These are phyloP conservation scores for Antheraea pernyi DNA, from an alignment of 1,140 invertebrate genomes.

Conservation along the genomic window DNA sequence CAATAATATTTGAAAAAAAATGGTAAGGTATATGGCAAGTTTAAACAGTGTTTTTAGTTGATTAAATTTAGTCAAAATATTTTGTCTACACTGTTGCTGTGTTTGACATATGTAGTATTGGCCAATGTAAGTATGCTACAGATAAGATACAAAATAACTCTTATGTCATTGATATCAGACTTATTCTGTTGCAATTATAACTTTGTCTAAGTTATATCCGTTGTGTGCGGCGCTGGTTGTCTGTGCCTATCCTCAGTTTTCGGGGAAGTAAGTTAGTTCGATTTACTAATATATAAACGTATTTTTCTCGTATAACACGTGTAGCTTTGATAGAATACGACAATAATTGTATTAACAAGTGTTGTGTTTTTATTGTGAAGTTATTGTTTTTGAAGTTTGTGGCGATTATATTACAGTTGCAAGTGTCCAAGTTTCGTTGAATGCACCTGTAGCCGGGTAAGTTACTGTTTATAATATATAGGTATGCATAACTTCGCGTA, in stretches of 20 bases:
- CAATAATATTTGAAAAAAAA: no score
- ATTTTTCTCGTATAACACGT: slow-evolving; percentile 24
- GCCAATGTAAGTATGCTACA: neutral
- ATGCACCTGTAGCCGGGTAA: slow-evolving; percentile 62
- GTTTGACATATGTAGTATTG: neutral
- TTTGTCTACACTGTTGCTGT: neutral
- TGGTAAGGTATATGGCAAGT: no score
- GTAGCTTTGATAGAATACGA: slow-evolving; percentile 16
- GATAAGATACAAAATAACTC: slow-evolving; percentile 12
- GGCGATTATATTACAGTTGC: slow-evolving; percentile 7
- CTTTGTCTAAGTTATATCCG: slow-evolving; percentile 20
- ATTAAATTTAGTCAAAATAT: no score
- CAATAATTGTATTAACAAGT: slow-evolving; percentile 20
- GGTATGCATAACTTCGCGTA: slow-evolving; percentile 25
- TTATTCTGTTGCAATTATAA: slow-evolving; percentile 6
- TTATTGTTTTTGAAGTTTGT: slow-evolving; percentile 1
- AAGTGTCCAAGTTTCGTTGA: slow-evolving; percentile 9
- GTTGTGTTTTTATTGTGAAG: slow-evolving; percentile 26
- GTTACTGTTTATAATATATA: slow-evolving; percentile 33
- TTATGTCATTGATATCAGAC: neutral
- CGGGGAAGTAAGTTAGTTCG: slow-evolving; percentile 22
- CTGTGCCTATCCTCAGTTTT: slow-evolving; percentile 14
- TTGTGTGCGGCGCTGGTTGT: slow-evolving; percentile 38
- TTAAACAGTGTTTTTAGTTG: no score
- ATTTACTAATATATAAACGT: slow-evolving; percentile 17